Evolutionary conservation across 2,797 vertebrate species (phyloP), one percentile per base, ranked within the genome.

Genomic region (Cirrhinus mrigala): DNA sequence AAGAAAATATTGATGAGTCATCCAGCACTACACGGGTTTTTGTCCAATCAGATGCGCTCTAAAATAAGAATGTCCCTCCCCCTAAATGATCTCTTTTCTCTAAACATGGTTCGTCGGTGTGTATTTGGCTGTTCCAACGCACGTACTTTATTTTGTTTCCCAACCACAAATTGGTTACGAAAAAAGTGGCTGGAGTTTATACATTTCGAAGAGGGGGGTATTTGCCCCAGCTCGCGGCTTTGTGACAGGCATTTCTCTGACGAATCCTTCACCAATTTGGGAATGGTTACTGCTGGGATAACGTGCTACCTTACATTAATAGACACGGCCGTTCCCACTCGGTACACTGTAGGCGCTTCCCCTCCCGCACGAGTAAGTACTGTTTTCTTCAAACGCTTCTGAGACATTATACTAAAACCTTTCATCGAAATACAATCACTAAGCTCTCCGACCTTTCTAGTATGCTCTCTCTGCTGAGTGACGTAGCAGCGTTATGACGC

Each of bases 191-290:
- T 87, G 29, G 86, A 87, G 46, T 85, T 81, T 24, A 11, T 52
- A 40, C 68, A 84, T 78, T 79, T 87, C 22, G 79, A 88, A 64
- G 82, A 84, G 27, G 80, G 27, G 3, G 84, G 64, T 16, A 56
- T 81, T 40, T 83, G 68, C 50, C 52, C 54, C 3, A 85, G 85
- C 56, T 87, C 79, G 56, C 82, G 86, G n/a, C 58, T 88, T 16
- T 88, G 87, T 20, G 74, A 77, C 74, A 74, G 83, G 20, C 87
- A 88, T 73, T 88, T 88, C 64, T 18, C 84, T 24, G 83, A 82
- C 0, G 84, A 88, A 29, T 85, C 58, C 69, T 85, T 88, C 20
- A 83, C 69, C n/a, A 88, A 88, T 68, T n/a, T 82, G 58, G 84
- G 87, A 7, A 73, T 85, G 74, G 84, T 87, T 50, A 77, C 37